Evolutionary conservation across 2,797 vertebrate genomes (phyloP), one percentile per base, ranked within the genome.

Genomic region (Cryptoprocta ferox): DNA sequence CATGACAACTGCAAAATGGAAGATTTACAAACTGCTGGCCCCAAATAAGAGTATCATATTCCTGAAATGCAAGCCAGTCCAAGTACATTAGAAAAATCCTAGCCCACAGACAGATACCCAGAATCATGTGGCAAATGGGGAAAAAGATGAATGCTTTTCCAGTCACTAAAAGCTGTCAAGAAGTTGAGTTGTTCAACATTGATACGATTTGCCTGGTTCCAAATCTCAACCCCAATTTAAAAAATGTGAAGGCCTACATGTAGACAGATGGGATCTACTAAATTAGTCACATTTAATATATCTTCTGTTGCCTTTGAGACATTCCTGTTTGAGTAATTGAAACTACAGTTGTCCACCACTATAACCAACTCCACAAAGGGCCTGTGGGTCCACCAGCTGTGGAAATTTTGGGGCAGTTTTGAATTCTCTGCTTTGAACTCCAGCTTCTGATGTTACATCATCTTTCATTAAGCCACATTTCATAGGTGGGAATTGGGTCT

Each of bases 171-270:
- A 4, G 19, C 24, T 9, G 0, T 0, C 0, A 9, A 98, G 98
- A 12, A 50, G 37, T 0, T 35, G 6, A 10, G 12, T 1, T 13
- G 7, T 12, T 63, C n/a, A 24, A 98, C 13, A 9, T 92, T 95
- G 88, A 97, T 91, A 0, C 93, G 28, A 66, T 98, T 98, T 21
- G 0, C 59, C 79, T 98, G 73, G 3, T 98, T 98, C 97, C 98
- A 98, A 63, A 98, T 98, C 97, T 98, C 98, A 91, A 98, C 32
- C 24, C 98, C 98, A 4, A 91, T 89, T 37, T 98, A 75, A 50
- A 94, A 98, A 3, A 98, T 45, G 0, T 2, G 81, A 42, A 98
- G 3, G 5, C 97, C 97, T 88, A 98, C 95, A 19, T 96, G 97
- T 35, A 95, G 35, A 0, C 88, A 98, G 53, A 98, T 30, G 1